Evolutionary conservation across 1,140 invertebrate genomes (phyloP).

Genomic region (Chymomyza costata): DNA sequence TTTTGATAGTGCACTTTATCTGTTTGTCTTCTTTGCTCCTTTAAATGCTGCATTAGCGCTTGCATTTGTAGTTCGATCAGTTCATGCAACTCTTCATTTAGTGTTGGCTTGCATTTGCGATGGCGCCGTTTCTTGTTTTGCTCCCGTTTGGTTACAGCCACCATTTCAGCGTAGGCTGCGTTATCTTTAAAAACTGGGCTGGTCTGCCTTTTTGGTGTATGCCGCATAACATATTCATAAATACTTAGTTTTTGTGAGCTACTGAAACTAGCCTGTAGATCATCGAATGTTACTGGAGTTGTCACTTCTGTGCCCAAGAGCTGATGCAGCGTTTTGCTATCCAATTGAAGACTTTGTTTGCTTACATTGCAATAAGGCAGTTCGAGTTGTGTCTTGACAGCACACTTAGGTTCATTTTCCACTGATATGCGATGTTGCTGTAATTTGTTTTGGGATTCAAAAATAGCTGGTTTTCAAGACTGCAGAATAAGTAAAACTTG

Average conservation of each 20-base stretch:
- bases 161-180: constrained; percentile 34
- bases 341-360: constrained; percentile 23
- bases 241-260: constrained; percentile 35
- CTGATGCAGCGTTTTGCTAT: neutral
- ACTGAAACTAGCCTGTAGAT: constrained; percentile 38
- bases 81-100: constrained; percentile 55
- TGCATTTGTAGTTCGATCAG: constrained; percentile 60
- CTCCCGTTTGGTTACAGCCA: constrained; percentile 44
- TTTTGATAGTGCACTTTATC: neutral
- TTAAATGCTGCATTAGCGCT: constrained; percentile 33
- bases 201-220: constrained; percentile 15
- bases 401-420: too few relatives aligned
- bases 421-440: constrained; percentile 12
- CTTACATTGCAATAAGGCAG: constrained; percentile 14
- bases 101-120: constrained; percentile 56
- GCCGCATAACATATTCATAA: constrained; percentile 46
- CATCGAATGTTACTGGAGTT: constrained; percentile 12
- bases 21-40: constrained; percentile 1
- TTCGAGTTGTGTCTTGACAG: too few relatives aligned
- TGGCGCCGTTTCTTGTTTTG: constrained; percentile 39
- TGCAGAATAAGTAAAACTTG: neutral
- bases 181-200: constrained; percentile 27
- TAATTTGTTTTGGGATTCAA: neutral
- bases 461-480: neutral
- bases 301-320: constrained; percentile 11